Base-by-base conservation (phyloP, 2,797 vertebrate genomes). In the Cottoperca gobio region DNA sequence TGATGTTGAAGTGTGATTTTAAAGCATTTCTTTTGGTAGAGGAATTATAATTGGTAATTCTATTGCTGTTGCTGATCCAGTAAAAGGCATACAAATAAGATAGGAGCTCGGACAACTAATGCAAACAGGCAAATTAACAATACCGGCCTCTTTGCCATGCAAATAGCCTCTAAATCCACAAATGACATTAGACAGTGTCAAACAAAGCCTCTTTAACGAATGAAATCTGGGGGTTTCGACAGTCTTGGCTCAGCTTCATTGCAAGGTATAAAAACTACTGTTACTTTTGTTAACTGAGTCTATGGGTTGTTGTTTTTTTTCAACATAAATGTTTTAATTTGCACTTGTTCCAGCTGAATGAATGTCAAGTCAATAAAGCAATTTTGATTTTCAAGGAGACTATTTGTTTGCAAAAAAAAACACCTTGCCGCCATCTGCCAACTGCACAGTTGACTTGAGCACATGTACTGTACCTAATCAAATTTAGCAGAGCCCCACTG, bases 391-490 rank as follows among this genome's bases (percentile, higher is more conserved):
- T 92, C 89, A 91, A 93, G 91, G 82, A 92, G 88, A 90, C 86
- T 91, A 90, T 90, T 89, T 88, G 89, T 91, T 88, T 81, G 63
- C 62, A 66, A 82, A 89, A 82, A 89, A 93, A 94, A 83, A 93
- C 85, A 93, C 92, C 94, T 93, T 88, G 92, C 87, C 88, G 88
- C 95, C 94, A 95, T 94, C 95, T 96, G 96, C 94, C 94, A 94
- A 93, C 94, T 93, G 94, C 91, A 94, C 93, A 90, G 90, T 93
- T 95, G 93, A 95, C 94, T 96, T 96, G 95, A 95, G 96, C 95
- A 96, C 96, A 97, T 96, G 96, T 97, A 97, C 95, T 96, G 96
- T 96, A 96, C 95, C 94, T 97, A 97, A 97, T 97, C 95, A 96
- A 94, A 95, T 96, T 96, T 94, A 93, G 94, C 96, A 93, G 94